Percentiles rank a stretch among this genome's conserved stretches.
These are phyloP conservation scores for Salvelinus sp. DNA, from an alignment of 2,113 vertebrate species.

Conservation along the genomic window DNA sequence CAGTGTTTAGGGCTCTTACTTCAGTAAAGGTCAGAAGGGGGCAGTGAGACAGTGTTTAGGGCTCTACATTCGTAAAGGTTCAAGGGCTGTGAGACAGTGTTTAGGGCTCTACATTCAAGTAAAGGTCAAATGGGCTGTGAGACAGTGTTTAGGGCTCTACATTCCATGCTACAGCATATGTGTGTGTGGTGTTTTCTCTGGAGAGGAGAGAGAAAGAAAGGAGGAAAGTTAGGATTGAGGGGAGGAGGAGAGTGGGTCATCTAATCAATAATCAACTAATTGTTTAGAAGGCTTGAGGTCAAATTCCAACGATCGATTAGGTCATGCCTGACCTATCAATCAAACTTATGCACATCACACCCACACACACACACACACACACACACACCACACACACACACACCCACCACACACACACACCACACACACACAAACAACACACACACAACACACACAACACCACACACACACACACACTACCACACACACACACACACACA, in stretches of 20 bases:
- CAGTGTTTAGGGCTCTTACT: no score
- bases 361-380: no score
- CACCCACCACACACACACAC: slow-evolving; percentile 1
- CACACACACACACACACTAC: slow-evolving; percentile 3
- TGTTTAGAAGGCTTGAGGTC: neutral
- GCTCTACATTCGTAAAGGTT: no score
- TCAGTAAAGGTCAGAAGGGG: no score
- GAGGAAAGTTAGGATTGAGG: neutral
- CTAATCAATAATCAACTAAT: neutral
- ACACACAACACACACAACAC: slow-evolving; percentile 17
- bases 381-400: neutral
- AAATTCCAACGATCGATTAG: neutral
- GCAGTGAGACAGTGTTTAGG: no score
- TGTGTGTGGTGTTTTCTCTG: no score
- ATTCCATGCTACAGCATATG: no score
- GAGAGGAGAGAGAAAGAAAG: neutral
- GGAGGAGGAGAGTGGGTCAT: slow-evolving; percentile 9
- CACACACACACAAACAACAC: slow-evolving; percentile 3
- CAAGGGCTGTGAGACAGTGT: no score
- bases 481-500: slow-evolving; percentile 20
- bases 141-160: no score
- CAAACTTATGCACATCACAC: neutral
- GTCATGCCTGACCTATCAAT: neutral
- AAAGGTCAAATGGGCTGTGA: no score
- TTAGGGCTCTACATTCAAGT: no score